These are phyloP conservation scores for Salmo trutta DNA, from an alignment of 2,797 vertebrate genomes.

Conservation along the genomic window DNA sequence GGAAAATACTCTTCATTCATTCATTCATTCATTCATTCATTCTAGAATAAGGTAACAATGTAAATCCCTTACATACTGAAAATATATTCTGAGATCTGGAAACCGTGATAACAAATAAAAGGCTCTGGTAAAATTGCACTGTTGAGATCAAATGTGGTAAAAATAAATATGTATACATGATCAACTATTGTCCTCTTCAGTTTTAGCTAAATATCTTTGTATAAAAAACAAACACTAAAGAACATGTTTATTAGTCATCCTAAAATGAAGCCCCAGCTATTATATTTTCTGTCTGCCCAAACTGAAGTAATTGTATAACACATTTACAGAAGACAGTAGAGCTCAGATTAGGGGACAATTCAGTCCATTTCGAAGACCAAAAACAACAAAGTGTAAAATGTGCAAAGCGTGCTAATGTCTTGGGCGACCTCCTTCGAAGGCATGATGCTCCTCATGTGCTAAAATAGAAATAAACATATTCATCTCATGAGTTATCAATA, in stretches of 20 bases:
- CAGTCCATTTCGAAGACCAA: constrained; percentile 40
- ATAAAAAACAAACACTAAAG: constrained; percentile 54
- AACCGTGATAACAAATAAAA: constrained; percentile 44
- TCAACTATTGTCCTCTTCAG: constrained; percentile 38
- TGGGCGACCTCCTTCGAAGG: constrained; percentile 90
- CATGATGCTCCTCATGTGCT: constrained; percentile 95
- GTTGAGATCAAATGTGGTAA: constrained; percentile 37
- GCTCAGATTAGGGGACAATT: constrained; percentile 36
- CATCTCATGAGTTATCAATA: background rate
- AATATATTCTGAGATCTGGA: constrained; percentile 21
- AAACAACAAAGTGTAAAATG: constrained; percentile 36
- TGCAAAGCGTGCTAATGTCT: constrained; percentile 80
- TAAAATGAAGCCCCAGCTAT: constrained; percentile 37
- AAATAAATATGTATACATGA: constrained; percentile 45
- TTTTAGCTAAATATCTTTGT: constrained; percentile 48
- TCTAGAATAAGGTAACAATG: constrained; percentile 39
- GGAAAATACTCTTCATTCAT: constrained; percentile 34
- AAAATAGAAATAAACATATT: constrained; percentile 48
- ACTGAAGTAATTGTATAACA: constrained; percentile 25
- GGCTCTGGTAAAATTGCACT: constrained; percentile 26
- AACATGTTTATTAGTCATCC: constrained; percentile 29
- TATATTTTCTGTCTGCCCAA: constrained; percentile 27
- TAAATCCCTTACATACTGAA: constrained; percentile 51
- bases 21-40: constrained; percentile 19
- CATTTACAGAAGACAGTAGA: constrained; percentile 44